Evolutionary conservation across 92 coral and sea anemone genomes (phyloP), one percentile per base, ranked within the genome.

Genomic region (Porites rus): DNA sequence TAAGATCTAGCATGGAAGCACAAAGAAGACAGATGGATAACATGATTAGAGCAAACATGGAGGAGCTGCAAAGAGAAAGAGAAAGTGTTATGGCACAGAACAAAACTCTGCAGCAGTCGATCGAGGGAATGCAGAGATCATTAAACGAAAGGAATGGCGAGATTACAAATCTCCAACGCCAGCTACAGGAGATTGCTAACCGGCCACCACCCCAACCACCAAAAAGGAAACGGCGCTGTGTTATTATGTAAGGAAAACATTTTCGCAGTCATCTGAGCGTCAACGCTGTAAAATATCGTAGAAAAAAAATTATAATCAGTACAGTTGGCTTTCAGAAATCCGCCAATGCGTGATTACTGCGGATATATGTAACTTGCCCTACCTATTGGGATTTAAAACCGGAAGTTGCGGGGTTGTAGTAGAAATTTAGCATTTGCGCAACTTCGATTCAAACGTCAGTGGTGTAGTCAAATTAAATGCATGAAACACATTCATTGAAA

Each of bases 1-100:
- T 65, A 14, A 20, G 72, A 65, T 64, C 72, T 24, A 62, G 38
- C 73, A 78, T 78, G 73, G 72, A 78, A 10, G 83, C 72, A 64
- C 83, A 78, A 53, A 65, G 72, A 51, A 58, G 65, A 12, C 83
- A 78, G 51, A 64, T 78, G 83, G 46, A 65, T 11, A 78, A 78
- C 20, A 78, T 78, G 83, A 78, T 78, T 72, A 65, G 54, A 38
- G 83, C 83, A 64, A 78, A 78, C 72, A 78, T 78, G 83, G 73
- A 78, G 4, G 83, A 78, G 73, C 7, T 78, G 61, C 83, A 78
- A 14, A 78, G 72, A 21, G 83, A 78, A 14, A 43, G 83, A 51
- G 46, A 78, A 65, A 24, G 56, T n/a, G 83, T 51, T 43, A 24
- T 53, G 6, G 54, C 70, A 63, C 83, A 65, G 46, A 78, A 65